Conservation (phyloP, 1,140 invertebrate genomes). For the Drosophila santomea region DNA sequence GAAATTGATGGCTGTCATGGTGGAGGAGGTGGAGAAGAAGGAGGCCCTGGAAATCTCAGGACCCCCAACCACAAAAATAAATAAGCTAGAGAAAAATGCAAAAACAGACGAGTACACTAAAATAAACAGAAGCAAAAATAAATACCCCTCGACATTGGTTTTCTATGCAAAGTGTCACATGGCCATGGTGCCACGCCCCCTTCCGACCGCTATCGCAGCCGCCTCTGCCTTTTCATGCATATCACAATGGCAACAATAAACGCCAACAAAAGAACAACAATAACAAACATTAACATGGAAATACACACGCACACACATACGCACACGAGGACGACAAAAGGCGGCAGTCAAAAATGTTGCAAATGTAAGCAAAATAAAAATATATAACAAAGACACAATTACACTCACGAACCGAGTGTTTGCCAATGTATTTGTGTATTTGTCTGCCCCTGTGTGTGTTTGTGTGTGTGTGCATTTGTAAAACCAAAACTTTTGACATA, state of each 20-base stretch:
- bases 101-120: slow-evolving; percentile 13
- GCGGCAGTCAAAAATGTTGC: slow-evolving; percentile 79
- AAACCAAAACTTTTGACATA: slow-evolving; percentile 84
- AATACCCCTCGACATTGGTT: slow-evolving; percentile 26
- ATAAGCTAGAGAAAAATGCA: slow-evolving; percentile 17
- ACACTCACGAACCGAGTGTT: slow-evolving; percentile 30
- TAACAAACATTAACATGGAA: slow-evolving; percentile 79
- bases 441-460: slow-evolving; percentile 18
- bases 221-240: slow-evolving; percentile 68
- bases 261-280: slow-evolving; percentile 78
- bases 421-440: slow-evolving; percentile 22
- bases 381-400: slow-evolving; percentile 47
- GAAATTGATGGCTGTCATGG: slow-evolving; percentile 20
- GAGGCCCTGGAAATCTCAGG: slow-evolving; percentile 4
- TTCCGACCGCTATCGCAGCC: slow-evolving; percentile 10
- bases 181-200: slow-evolving; percentile 50
- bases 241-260: slow-evolving; percentile 82
- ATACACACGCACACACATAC: slow-evolving; percentile 42
- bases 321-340: slow-evolving; percentile 61
- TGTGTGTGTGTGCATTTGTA: slow-evolving; percentile 27
- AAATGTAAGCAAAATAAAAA: slow-evolving; percentile 79
- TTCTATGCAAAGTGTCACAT: slow-evolving; percentile 61
- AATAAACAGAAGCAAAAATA: slow-evolving; percentile 55
- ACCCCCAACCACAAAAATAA: slow-evolving; percentile 8
- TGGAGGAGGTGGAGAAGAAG: too few relatives aligned